Percentiles rank a stretch among this genome's conserved stretches.
Evolutionary conservation across 2,888 invertebrate genomes (phyloP).

Genomic region (Stegophylla sp.): DNA sequence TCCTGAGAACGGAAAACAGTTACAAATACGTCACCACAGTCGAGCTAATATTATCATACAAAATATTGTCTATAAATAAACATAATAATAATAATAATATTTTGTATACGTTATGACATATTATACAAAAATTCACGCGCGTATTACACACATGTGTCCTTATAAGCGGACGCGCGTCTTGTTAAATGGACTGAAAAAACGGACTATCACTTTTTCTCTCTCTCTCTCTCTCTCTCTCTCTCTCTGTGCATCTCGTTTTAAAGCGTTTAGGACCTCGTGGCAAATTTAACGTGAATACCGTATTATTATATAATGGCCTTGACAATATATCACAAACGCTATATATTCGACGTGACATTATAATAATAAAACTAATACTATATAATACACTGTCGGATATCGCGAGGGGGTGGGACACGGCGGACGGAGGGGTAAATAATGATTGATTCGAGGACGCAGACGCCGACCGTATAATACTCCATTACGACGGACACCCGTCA

Average conservation of each 20-base stretch:
- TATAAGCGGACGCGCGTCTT: neutral
- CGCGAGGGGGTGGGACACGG: neutral
- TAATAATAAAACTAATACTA: constrained; percentile 52
- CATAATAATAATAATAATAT: too few species aligned
- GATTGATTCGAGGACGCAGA: constrained; percentile 55
- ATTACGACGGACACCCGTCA: constrained; percentile 59
- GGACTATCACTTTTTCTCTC: too few species aligned
- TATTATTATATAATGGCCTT: constrained; percentile 12
- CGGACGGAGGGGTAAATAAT: constrained; percentile 24
- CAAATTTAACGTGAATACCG: constrained; percentile 37
- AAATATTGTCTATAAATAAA: too few species aligned
- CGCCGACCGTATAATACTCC: constrained; percentile 56
- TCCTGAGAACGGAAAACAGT: too few species aligned
- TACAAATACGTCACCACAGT: too few species aligned
- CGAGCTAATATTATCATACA: too few species aligned
- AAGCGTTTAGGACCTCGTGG: constrained; percentile 4
- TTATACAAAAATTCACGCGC: too few species aligned
- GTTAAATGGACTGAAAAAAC: constrained; percentile 52
- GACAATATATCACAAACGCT: constrained; percentile 56
- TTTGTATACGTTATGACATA: too few species aligned
- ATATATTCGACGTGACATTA: constrained; percentile 53
- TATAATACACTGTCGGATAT: constrained; percentile 39
- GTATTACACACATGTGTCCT: too few species aligned
- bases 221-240: too few species aligned
- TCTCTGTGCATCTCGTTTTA: constrained; percentile 26